These are phyloP conservation scores for Aradophagus sp. DNA, from an alignment of 1,140 invertebrate species.

Conservation along the genomic window DNA sequence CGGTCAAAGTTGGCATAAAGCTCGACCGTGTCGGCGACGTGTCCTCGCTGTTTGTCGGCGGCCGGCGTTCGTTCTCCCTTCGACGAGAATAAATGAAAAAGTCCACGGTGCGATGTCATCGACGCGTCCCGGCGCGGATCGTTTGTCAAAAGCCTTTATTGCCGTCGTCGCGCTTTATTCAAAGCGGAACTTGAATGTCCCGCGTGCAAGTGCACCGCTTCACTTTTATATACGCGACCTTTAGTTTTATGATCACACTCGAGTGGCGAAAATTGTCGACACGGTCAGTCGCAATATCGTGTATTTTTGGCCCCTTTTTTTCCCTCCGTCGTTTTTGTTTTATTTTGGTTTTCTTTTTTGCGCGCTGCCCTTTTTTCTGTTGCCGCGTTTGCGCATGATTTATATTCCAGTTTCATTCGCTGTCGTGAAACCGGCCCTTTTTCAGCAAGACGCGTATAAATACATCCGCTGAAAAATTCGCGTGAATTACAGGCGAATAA, in stretches of 20 bases:
- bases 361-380: slow-evolving; percentile 11
- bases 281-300: slow-evolving; percentile 53
- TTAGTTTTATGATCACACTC: slow-evolving; percentile 59
- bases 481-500: slow-evolving; percentile 36
- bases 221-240: slow-evolving; percentile 58
- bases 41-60: slow-evolving; percentile 51
- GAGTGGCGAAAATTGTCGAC: slow-evolving; percentile 56
- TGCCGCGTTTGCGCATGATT: slow-evolving; percentile 43
- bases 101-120: slow-evolving; percentile 38
- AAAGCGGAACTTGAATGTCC: slow-evolving; percentile 59
- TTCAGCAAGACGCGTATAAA: slow-evolving; percentile 49
- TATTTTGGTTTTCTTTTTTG: slow-evolving; percentile 36
- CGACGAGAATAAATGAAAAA: slow-evolving; percentile 56
- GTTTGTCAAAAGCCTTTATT: slow-evolving; percentile 63
- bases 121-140: slow-evolving; percentile 45
- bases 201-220: slow-evolving; percentile 58
- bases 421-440: slow-evolving; percentile 35
- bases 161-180: slow-evolving; percentile 59
- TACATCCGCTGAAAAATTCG: slow-evolving; percentile 32
- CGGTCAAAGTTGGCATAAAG: slow-evolving; percentile 38
- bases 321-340: no score
- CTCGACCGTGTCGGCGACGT: slow-evolving; percentile 48
- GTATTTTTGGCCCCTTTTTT: no score
- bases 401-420: slow-evolving; percentile 46
- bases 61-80: slow-evolving; percentile 52